Percentiles rank a stretch among this genome's conserved stretches.
Evolutionary conservation across 53 echinoderm and acorn worm species (phyloP).

Genomic region (Hippasteria phrygiana): DNA sequence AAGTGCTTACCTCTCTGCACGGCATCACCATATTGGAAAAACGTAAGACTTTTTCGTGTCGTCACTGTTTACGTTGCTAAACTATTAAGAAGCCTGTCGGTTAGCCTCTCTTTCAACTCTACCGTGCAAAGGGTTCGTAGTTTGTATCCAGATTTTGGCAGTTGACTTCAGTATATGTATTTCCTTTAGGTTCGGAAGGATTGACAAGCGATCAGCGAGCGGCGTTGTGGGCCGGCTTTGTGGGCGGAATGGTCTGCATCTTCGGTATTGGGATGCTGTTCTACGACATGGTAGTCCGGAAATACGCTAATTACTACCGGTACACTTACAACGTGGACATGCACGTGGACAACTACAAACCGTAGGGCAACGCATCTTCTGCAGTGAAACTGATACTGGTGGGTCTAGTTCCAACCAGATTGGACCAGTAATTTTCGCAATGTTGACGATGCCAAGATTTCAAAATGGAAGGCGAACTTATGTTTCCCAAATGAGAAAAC

Average conservation of each 20-base stretch:
- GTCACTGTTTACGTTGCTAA: too few relatives aligned
- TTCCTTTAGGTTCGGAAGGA: neutral
- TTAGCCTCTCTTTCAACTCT: too few relatives aligned
- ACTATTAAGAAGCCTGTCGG: too few relatives aligned
- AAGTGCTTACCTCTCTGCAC: too few relatives aligned
- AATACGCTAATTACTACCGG: slow-evolving; percentile 68
- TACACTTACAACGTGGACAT: slow-evolving; percentile 44
- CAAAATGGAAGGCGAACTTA: neutral
- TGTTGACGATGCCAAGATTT: slow-evolving; percentile 1
- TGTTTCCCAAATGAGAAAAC: neutral
- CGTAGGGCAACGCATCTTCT: neutral
- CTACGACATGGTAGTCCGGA: slow-evolving; percentile 77
- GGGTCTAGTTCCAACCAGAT: neutral
- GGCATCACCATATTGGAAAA: too few relatives aligned
- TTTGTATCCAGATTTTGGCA: neutral
- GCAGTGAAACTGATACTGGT: neutral
- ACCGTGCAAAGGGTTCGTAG: too few relatives aligned
- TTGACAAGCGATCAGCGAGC: slow-evolving; percentile 68
- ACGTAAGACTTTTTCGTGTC: too few relatives aligned
- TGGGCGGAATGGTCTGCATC: slow-evolving; percentile 76
- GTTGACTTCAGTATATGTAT: neutral
- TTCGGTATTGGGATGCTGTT: slow-evolving; percentile 78
- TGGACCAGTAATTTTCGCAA: neutral
- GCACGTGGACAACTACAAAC: slow-evolving; percentile 54
- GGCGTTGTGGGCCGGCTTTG: slow-evolving; percentile 82